A percentile compares a stretch with the other conserved stretches of the same genome.
These are phyloP conservation scores for Mormoops blainvillei DNA, from an alignment of 2,113 vertebrate species.

Conservation along the genomic window DNA sequence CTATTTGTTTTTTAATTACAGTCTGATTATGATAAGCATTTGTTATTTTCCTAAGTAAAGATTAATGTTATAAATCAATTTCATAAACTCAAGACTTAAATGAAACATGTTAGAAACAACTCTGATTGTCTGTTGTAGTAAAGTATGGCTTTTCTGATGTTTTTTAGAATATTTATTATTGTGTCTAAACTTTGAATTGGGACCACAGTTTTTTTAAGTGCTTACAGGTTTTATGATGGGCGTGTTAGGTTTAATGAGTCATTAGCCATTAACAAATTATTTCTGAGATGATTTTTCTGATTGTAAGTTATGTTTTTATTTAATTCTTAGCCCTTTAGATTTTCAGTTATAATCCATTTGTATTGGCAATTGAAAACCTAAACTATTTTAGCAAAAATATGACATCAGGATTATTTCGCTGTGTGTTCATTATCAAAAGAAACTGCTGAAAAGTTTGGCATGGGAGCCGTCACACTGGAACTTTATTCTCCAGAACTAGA, in stretches of 20 bases:
- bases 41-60: slow-evolving; percentile 71
- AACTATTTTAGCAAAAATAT: not conserved
- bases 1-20: slow-evolving; percentile 77
- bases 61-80: slow-evolving; percentile 75
- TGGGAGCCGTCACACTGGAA: not conserved
- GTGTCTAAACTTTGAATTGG: slow-evolving; percentile 32
- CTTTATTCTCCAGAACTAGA: not conserved
- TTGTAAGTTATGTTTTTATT: slow-evolving; percentile 7
- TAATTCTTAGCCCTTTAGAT: not conserved
- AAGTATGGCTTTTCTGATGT: slow-evolving; percentile 35
- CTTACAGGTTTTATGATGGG: slow-evolving; percentile 39
- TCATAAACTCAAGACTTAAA: slow-evolving; percentile 69
- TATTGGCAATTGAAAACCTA: slow-evolving; percentile 8
- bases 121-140: slow-evolving; percentile 24
- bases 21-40: slow-evolving; percentile 75
- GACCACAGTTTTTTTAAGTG: slow-evolving; percentile 7
- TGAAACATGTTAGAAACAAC: slow-evolving; percentile 51
- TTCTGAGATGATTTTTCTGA: slow-evolving; percentile 27
- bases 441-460: not conserved
- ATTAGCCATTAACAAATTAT: slow-evolving; percentile 42
- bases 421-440: not conserved
- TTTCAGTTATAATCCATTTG: slow-evolving; percentile 34
- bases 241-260: slow-evolving; percentile 25
- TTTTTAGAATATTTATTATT: slow-evolving; percentile 56
- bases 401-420: not conserved